phyloP scores from a whole-genome alignment of 2,113 vertebrate genomes.

The Cheirogaleus medius region DNA sequence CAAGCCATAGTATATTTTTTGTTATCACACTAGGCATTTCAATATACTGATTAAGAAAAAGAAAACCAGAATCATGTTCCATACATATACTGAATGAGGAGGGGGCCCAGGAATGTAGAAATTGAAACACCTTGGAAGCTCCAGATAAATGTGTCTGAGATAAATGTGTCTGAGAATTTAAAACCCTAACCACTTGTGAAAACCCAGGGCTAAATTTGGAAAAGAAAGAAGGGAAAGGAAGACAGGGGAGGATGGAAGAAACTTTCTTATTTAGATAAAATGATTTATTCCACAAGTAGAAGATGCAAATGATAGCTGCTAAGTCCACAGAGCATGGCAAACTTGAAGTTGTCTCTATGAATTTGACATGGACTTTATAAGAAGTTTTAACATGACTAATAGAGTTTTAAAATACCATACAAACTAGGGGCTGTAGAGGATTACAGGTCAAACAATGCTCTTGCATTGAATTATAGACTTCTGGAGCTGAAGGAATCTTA shows the following conservation, averaged over 20 bases:
- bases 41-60: neutral
- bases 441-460: neutral
- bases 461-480: neutral
- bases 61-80: neutral
- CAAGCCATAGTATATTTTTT: neutral
- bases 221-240: neutral
- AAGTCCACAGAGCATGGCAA: neutral
- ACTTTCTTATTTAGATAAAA: neutral
- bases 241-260: neutral
- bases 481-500: neutral
- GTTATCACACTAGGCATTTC: neutral
- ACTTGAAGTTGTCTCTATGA: neutral
- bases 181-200: neutral
- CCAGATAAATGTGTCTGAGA: neutral
- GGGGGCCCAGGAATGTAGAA: neutral
- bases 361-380: neutral
- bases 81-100: neutral
- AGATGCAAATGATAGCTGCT: neutral
- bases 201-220: neutral
- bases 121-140: neutral
- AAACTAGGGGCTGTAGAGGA: neutral
- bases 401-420: neutral
- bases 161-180: neutral
- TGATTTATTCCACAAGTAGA: neutral
- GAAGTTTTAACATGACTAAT: neutral